Percentiles rank a stretch among this genome's conserved stretches.
Evolutionary conservation across 2,888 invertebrate species (phyloP).

Genomic region (Limnephilus rhombicus): DNA sequence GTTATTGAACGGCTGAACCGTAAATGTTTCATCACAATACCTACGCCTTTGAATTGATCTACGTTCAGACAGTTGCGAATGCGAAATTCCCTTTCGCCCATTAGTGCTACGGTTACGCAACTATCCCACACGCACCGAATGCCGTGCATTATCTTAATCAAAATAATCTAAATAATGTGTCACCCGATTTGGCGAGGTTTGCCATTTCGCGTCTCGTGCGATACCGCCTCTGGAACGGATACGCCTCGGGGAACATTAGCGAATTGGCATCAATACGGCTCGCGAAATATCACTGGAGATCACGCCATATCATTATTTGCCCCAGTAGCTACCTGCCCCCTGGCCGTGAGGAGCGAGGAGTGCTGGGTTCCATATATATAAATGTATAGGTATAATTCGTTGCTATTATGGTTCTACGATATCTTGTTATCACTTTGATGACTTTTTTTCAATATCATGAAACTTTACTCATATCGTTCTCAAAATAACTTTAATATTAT

Average conservation of each 20-base stretch:
- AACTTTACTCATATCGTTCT: no score
- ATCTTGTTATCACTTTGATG: no score
- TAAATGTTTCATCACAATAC: not conserved
- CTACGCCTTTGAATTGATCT: not conserved
- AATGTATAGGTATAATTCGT: no score
- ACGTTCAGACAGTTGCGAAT: not conserved
- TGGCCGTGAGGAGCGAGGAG: not conserved
- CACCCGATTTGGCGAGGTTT: not conserved
- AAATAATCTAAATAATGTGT: not conserved
- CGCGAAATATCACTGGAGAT: constrained; percentile 36
- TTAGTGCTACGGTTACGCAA: not conserved
- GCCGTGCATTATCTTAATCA: not conserved
- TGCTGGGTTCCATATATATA: not conserved
- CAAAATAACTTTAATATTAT: no score
- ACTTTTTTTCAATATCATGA: no score
- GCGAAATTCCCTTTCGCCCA: not conserved
- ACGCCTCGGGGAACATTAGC: constrained; percentile 24
- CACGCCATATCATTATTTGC: constrained; percentile 47
- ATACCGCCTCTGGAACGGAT: not conserved
- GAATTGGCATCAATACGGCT: not conserved
- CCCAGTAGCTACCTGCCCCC: not conserved
- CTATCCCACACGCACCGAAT: constrained; percentile 10
- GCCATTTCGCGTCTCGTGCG: not conserved
- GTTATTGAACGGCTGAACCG: not conserved
- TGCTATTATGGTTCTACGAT: no score